A percentile compares a stretch with the other conserved stretches of the same genome.
Conservation (phyloP, 2,113 vertebrate genomes). For the Noturus placidus region DNA sequence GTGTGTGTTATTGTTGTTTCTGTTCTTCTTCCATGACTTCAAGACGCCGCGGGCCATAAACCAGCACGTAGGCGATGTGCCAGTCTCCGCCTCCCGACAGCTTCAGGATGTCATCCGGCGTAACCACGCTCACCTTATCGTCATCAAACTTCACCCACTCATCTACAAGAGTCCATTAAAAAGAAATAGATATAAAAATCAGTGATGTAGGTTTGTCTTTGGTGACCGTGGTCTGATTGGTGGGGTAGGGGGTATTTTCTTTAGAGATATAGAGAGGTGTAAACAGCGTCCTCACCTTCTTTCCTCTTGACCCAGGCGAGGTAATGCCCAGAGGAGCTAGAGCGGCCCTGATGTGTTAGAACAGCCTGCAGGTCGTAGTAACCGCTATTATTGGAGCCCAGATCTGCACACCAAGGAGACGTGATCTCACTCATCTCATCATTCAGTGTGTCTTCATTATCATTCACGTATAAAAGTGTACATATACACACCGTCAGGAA, state of each 20-base stretch:
- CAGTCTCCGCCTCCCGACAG: conserved; percentile 97
- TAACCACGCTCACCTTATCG: conserved; percentile 96
- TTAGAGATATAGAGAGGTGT: neutral
- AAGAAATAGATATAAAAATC: neutral
- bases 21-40: conserved; percentile 83
- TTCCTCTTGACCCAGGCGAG: conserved; percentile 98
- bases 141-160: conserved; percentile 99
- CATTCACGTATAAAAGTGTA: neutral
- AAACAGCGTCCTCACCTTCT: conserved; percentile 79
- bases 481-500: conserved; percentile 86
- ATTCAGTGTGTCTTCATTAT: neutral
- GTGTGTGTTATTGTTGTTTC: conserved; percentile 70
- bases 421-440: neutral
- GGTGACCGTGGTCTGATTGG: neutral
- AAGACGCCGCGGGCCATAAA: conserved; percentile 92
- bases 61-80: conserved; percentile 98
- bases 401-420: conserved; percentile 71
- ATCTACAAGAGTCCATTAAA: conserved; percentile 70
- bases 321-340: conserved; percentile 97
- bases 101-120: conserved; percentile 94
- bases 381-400: conserved; percentile 94
- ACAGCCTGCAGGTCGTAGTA: conserved; percentile 98
- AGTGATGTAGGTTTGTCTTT: neutral
- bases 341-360: conserved; percentile 96
- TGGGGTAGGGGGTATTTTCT: neutral